Evolutionary conservation across 2,797 vertebrate genomes (phyloP).

Genomic region (Strix occidentalis): DNA sequence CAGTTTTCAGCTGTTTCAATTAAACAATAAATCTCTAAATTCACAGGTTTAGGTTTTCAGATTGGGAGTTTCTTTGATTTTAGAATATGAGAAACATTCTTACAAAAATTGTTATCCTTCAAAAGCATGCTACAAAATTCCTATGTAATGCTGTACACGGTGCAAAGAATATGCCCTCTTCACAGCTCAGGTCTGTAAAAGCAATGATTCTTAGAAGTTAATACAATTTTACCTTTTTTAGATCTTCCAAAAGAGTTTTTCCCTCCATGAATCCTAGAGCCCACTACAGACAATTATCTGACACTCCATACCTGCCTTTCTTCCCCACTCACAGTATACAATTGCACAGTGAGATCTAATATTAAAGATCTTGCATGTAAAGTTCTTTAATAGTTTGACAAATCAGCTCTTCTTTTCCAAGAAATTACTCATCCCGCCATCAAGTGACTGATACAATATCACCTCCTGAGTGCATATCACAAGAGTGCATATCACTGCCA

Average conservation of each 20-base stretch:
- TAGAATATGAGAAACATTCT: not conserved
- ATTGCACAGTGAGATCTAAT: not conserved
- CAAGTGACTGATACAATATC: not conserved
- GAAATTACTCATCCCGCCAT: not conserved
- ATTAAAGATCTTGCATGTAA: not conserved
- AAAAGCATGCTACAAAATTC: not conserved
- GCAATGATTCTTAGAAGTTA: not conserved
- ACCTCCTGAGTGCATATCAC: not conserved
- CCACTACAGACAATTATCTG: not conserved
- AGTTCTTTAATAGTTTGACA: not conserved
- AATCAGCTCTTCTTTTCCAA: not conserved
- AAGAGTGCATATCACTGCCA: not conserved
- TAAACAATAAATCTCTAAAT: not conserved
- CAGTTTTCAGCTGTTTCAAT: not conserved
- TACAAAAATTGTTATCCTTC: not conserved
- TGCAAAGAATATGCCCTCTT: not conserved
- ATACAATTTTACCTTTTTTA: not conserved
- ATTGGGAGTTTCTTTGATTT: not conserved
- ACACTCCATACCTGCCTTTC: not conserved
- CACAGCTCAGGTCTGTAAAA: not conserved
- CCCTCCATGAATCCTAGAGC: not conserved
- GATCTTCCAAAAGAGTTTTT: not conserved
- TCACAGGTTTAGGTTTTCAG: not conserved
- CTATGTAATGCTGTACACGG: rapidly evolving
- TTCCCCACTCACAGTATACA: not conserved